Evolutionary conservation across 1,140 invertebrate genomes (phyloP).

Genomic region (Formica exsecta): DNA sequence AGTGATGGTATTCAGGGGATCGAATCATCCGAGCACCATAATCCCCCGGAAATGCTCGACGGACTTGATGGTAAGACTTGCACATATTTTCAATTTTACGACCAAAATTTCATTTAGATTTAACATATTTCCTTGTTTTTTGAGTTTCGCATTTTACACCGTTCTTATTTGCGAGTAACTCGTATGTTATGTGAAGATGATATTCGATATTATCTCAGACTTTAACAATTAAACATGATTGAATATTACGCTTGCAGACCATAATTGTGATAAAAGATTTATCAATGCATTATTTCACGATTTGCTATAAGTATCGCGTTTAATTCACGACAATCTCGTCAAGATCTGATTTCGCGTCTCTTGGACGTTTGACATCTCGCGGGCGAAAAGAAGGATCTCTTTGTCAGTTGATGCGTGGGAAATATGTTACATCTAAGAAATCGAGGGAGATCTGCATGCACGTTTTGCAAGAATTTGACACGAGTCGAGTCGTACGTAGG

Average conservation of each 20-base stretch:
- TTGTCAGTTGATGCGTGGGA: conserved; percentile 34
- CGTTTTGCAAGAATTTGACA: conserved; percentile 81
- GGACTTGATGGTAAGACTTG: conserved; percentile 86
- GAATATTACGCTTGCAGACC: not conserved
- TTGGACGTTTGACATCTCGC: not conserved
- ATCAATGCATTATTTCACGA: not conserved
- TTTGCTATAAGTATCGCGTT: not conserved
- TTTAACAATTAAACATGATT: conserved; percentile 2
- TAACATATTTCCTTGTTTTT: conserved; percentile 72
- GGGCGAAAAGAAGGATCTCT: not conserved
- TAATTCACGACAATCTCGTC: not conserved
- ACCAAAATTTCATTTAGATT: conserved; percentile 74
- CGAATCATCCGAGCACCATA: conserved; percentile 85
- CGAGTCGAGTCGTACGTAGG: conserved; percentile 81
- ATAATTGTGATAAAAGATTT: not conserved
- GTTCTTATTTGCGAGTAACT: not conserved
- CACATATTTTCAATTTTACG: conserved; percentile 70
- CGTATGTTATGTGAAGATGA: not conserved
- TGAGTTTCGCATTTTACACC: not conserved
- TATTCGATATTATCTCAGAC: conserved; percentile 2
- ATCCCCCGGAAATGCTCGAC: conserved; percentile 85
- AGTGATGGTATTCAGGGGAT: conserved; percentile 83
- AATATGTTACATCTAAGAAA: conserved; percentile 83
- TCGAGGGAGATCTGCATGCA: conserved; percentile 86
- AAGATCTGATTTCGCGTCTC: too few species aligned